A percentile compares a stretch with the other conserved stretches of the same genome.
Conservation (phyloP, 2,888 invertebrate species). For the Andrena bucephala region DNA sequence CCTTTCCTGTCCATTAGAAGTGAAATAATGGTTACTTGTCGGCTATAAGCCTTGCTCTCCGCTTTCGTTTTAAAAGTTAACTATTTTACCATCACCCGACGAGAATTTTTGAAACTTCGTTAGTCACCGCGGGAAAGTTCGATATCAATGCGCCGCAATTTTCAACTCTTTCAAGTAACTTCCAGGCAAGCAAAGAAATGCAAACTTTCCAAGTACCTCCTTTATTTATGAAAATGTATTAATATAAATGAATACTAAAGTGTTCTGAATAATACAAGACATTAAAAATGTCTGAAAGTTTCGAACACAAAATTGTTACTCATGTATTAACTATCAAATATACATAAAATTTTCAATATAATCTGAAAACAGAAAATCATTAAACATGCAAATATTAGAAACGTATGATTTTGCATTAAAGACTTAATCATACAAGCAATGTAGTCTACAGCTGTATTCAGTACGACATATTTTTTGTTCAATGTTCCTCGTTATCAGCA, state of each 20-base stretch:
- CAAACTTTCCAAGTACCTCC: background rate
- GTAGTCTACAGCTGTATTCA: background rate
- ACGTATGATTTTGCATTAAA: background rate
- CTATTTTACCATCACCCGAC: constrained; percentile 26
- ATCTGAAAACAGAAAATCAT: background rate
- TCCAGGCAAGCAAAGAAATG: background rate
- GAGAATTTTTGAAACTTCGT: constrained; percentile 40
- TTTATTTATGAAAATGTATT: background rate
- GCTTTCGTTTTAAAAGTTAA: constrained; percentile 34
- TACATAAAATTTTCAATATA: background rate
- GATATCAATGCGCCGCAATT: constrained; percentile 24
- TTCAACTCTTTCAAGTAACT: constrained; percentile 11
- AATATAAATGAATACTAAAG: background rate
- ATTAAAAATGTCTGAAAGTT: background rate
- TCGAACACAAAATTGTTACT: background rate
- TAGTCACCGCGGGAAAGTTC: constrained; percentile 22
- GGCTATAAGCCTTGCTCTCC: constrained; percentile 1
- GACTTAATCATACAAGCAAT: background rate
- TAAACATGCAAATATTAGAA: background rate
- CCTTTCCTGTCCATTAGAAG: background rate
- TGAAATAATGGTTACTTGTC: background rate
- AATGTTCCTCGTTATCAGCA: background rate
- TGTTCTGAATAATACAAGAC: background rate
- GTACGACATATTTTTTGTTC: background rate
- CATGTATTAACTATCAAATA: background rate